Evolutionary conservation across 2,888 invertebrate species (phyloP), one percentile per base, ranked within the genome.

Genomic region (Diachrysia chrysitis): DNA sequence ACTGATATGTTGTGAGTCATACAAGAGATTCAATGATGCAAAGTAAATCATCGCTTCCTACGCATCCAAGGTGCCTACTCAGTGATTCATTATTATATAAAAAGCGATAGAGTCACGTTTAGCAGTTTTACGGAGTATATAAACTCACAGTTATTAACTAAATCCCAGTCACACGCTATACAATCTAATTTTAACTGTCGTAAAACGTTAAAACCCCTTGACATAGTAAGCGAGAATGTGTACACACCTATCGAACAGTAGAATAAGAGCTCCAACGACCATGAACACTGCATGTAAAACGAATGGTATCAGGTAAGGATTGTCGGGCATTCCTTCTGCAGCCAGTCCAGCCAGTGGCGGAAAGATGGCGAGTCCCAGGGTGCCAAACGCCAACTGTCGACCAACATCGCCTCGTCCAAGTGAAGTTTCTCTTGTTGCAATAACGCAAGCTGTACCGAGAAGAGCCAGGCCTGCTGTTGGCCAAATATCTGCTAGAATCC

Each of bases 371-470:
- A 97, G 96, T 12, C 97, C 98, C 5, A 98, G 88, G 5, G 97
- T 97, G 1, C 98, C 98, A 85, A 96, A 97, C 0, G 97, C 97
- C 80, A 98, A 94, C 85, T 98, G 98, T 12, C 97, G 96, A 35
- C 98, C 98, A 3, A 98, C 97, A 85, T 98, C 98, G 0, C 97
- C 97, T 42, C 97, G 96, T 0, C 98, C 97, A 21, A 97, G 95
- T 0, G 97, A 97, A 0, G 98, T 98, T 89, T 98, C 98, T 37
- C 98, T 95, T 0, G 98, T 98, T 0, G 98, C 98, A 71, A 98
- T 97, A n/a, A 98, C 97, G 54, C 98, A 96, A 0, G 97, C 97
- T 0, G 98, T 96, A 63, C 97, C 97, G 0, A 98, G 90, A 7
- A 98, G 87, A 0, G 97, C 97, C 7, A 97, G 91, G 0, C 96